Evolutionary conservation across 92 coral and sea anemone species (phyloP).

Genomic region (Parazoanthus darwini): DNA sequence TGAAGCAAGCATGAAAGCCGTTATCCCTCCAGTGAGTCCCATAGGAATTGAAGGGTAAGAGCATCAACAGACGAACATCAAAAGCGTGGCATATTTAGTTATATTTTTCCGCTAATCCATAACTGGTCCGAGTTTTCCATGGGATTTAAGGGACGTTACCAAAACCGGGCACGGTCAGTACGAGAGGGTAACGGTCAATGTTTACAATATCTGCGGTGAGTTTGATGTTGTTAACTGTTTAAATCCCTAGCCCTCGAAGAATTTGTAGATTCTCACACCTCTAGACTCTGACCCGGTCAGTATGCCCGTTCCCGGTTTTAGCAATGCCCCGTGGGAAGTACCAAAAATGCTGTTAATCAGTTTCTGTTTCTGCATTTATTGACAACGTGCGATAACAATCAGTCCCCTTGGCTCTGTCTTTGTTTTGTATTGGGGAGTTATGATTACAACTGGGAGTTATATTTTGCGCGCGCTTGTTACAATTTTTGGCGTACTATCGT

Average conservation of each 20-base stretch:
- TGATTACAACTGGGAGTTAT: neutral
- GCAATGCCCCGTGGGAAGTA: too few relatives aligned
- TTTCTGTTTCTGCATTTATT: neutral
- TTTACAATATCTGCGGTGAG: too few relatives aligned
- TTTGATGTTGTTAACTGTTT: too few relatives aligned
- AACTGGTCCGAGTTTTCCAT: too few relatives aligned
- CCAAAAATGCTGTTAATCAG: neutral
- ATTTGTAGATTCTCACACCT: too few relatives aligned
- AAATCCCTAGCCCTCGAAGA: too few relatives aligned
- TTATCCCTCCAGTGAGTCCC: slow-evolving; percentile 82
- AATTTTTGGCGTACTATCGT: neutral
- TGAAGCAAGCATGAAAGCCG: slow-evolving; percentile 88
- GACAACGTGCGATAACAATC: neutral
- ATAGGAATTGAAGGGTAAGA: slow-evolving; percentile 81
- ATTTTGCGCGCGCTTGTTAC: neutral
- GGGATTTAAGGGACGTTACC: neutral
- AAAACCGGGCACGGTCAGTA: too few relatives aligned
- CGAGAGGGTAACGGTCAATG: too few relatives aligned
- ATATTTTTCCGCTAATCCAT: neutral
- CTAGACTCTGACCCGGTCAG: too few relatives aligned
- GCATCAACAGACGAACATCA: too few relatives aligned
- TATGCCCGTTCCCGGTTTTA: too few relatives aligned
- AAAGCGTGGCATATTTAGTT: neutral
- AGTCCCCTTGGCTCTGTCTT: neutral
- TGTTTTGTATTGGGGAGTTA: neutral